Base-by-base conservation (phyloP, 2,797 vertebrate genomes). In the Picus viridis region DNA sequence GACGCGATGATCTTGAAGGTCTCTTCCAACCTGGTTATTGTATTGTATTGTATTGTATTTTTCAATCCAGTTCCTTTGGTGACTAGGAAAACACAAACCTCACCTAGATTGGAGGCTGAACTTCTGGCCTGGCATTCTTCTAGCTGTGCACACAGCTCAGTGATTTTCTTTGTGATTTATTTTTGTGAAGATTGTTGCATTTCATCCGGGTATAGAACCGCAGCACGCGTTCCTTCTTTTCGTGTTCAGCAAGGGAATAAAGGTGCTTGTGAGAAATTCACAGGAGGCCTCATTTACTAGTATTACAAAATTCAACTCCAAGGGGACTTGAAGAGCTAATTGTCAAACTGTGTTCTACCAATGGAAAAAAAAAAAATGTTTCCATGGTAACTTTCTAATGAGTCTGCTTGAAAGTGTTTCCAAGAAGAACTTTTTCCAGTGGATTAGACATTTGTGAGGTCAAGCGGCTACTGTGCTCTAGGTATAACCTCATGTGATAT, bases 211-310 rank as follows among this genome's bases (percentile, higher is more conserved):
- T n/a, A 43, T 83, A 39, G 64, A 91, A 63, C 14, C 61, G 39
- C 34, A 88, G 18, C 8, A 12, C 53, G 34, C 7, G 3, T 62
- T 53, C 53, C 77, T 77, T 63, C 19, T 68, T 51, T 29, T 30
- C 27, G 32, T 57, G 12, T 75, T 90, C 72, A 90, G 19, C 59
- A 43, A 67, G 62, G 69, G 64, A 61, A 72, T 78, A 86, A 79
- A 93, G 45, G 24, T 58, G 18, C 36, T 27, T 36, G 30, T 53
- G n/a, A 79, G 51, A 81, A 80, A 94, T 73, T 63, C 51, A 1
- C 75, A 68, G 90, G 93, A 81, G 83, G 86, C 71, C 62, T 94
- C 82, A 89, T 91, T 92, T 89, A 74, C 69, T 87, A 49, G n/a
- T 56, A 23, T 76, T 67, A 56, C 22, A 82, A 78, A 89, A 75